Evolutionary conservation across 2,113 vertebrate species (phyloP).

Genomic region (Holacanthus passer): DNA sequence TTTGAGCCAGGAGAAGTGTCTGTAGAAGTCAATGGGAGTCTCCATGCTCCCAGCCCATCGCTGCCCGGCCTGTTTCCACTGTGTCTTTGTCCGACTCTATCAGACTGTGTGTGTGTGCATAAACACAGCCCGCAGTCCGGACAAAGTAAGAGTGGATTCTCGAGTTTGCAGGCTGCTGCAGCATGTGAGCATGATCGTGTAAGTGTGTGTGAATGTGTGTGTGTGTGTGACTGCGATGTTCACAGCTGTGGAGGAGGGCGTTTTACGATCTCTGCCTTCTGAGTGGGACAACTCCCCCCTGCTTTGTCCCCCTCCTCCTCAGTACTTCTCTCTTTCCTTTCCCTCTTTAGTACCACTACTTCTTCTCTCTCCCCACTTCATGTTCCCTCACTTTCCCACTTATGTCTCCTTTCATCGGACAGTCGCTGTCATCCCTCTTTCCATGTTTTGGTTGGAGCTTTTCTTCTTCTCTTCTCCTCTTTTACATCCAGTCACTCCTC

Average conservation of each 20-base stretch:
- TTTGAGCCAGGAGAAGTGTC: conserved; percentile 95
- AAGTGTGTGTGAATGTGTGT: conserved; percentile 29
- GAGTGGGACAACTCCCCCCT: conserved; percentile 39
- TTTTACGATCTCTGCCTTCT: conserved; percentile 58
- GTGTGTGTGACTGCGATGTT: conserved; percentile 45
- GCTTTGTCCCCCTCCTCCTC: neutral
- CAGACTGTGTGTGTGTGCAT: conserved; percentile 24
- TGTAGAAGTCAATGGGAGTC: conserved; percentile 96
- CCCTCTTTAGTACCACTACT: neutral
- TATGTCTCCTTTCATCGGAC: neutral
- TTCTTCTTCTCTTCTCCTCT: neutral
- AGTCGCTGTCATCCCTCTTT: too few relatives aligned
- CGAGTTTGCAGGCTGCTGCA: conserved; percentile 19
- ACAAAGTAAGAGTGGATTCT: conserved; percentile 18
- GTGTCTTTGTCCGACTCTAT: neutral
- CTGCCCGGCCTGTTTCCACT: conserved; percentile 75
- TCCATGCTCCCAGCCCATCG: conserved; percentile 96
- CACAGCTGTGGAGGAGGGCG: conserved; percentile 67
- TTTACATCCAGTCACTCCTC: neutral
- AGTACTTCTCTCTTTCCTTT: conserved; percentile 3
- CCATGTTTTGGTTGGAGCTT: too few relatives aligned
- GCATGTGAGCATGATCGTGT: conserved; percentile 42
- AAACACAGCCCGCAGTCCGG: neutral
- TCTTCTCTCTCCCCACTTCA: neutral
- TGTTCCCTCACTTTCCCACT: neutral